Conservation (phyloP, 2,113 vertebrate genomes). For the Stegastes partitus region DNA sequence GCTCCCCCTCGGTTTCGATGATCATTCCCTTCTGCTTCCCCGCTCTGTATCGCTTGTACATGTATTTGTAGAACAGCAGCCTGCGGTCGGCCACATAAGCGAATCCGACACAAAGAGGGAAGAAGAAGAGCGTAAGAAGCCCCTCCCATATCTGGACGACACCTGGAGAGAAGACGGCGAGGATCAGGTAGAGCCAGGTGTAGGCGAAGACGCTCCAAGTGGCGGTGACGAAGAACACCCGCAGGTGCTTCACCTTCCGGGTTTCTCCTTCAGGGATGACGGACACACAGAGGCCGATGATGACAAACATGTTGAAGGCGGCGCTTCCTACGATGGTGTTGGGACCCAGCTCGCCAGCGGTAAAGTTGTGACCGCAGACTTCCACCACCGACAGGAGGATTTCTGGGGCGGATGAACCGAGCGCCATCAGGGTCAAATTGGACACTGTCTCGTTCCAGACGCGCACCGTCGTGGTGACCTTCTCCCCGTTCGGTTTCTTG, state of each 20-base stretch:
- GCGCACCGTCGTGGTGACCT: conserved; percentile 92
- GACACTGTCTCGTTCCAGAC: conserved; percentile 99
- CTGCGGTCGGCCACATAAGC: conserved; percentile 96
- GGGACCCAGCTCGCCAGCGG: conserved; percentile 92
- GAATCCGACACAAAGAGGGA: conserved; percentile 94
- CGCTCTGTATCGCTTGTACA: conserved; percentile 93
- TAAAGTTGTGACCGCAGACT: conserved; percentile 95
- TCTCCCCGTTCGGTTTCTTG: conserved; percentile 94
- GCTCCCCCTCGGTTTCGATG: conserved; percentile 94
- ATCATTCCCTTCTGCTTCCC: conserved; percentile 95
- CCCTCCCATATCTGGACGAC: conserved; percentile 97
- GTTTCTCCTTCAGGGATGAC: conserved; percentile 95
- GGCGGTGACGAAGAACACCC: conserved; percentile 97
- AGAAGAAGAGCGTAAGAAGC: conserved; percentile 96
- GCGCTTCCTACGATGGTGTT: conserved; percentile 99
- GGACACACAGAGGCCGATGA: conserved; percentile 95
- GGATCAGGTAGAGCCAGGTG: conserved; percentile 96
- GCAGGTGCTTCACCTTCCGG: conserved; percentile 94
- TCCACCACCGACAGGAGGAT: conserved; percentile 97
- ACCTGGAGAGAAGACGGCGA: conserved; percentile 93
- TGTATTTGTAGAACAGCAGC: conserved; percentile 96
- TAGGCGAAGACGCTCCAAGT: conserved; percentile 98
- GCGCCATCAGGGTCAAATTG: conserved; percentile 96
- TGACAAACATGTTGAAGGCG: conserved; percentile 99
- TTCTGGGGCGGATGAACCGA: conserved; percentile 96